A percentile compares a stretch with the other conserved stretches of the same genome.
phyloP scores from a whole-genome alignment of 2,888 invertebrate species.

The Amblyjoppa proteus region DNA sequence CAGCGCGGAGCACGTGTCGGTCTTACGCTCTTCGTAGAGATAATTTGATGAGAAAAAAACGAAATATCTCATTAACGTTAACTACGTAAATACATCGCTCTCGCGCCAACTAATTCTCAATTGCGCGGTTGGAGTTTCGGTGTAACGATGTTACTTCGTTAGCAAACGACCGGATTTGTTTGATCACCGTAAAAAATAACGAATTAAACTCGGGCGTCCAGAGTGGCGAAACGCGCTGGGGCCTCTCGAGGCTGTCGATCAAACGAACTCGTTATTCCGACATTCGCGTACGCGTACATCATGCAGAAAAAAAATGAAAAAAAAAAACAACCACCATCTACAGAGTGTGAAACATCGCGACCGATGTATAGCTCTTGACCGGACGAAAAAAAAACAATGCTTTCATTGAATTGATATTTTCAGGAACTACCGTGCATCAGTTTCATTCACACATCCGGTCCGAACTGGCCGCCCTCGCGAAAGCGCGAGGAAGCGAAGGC shows the following conservation, averaged over 20 bases:
- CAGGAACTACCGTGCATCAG: slow-evolving; percentile 77
- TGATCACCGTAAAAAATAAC: neutral
- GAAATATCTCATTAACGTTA: neutral
- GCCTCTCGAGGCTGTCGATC: neutral
- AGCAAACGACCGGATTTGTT: neutral
- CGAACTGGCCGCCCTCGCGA: slow-evolving; percentile 88
- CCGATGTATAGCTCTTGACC: neutral
- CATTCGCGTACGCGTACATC: neutral
- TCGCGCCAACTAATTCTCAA: neutral
- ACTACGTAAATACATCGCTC: neutral
- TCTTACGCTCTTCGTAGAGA: neutral
- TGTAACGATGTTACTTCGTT: neutral
- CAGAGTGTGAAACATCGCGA: neutral
- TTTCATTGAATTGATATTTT: slow-evolving; percentile 5
- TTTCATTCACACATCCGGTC: slow-evolving; percentile 82
- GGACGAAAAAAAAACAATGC: neutral
- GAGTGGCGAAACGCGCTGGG: neutral
- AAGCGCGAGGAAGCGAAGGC: slow-evolving; percentile 90
- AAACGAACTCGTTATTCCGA: slow-evolving; percentile 1
- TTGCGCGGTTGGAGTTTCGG: neutral
- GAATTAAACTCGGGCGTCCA: neutral
- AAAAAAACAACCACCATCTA: neutral
- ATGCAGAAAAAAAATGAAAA: neutral
- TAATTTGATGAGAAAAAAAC: neutral
- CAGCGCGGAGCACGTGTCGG: slow-evolving; percentile 20